These are phyloP conservation scores for Nothoprocta pentlandii DNA, from an alignment of 2,113 vertebrate genomes.

Conservation along the genomic window DNA sequence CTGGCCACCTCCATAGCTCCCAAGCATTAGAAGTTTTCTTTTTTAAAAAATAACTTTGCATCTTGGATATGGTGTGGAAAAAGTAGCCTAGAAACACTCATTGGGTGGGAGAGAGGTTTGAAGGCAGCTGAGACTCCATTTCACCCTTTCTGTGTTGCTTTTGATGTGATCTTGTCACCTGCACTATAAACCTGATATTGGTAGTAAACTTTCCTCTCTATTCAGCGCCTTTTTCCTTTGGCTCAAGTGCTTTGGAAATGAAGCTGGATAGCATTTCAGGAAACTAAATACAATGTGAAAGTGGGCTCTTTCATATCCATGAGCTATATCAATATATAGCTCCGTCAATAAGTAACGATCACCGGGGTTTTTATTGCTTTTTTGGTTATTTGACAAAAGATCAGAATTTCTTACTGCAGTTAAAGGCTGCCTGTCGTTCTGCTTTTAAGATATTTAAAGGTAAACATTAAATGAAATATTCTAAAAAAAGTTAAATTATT, in stretches of 20 bases:
- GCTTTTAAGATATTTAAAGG: not conserved
- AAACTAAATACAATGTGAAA: rapidly evolving
- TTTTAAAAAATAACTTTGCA: not conserved
- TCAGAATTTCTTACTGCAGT: not conserved
- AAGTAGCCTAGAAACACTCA: not conserved
- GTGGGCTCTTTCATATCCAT: rapidly evolving
- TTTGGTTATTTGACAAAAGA: not conserved
- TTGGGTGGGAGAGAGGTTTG: not conserved
- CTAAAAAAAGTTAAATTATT: not conserved
- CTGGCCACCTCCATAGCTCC: not conserved
- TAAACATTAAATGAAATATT: no score
- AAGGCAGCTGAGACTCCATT: not conserved
- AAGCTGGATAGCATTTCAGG: not conserved
- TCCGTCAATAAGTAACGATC: not conserved
- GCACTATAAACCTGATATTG: not conserved
- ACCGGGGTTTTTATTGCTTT: not conserved
- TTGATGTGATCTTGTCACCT: not conserved
- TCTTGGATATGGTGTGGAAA: not conserved
- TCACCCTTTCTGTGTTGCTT: not conserved
- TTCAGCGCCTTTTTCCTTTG: not conserved
- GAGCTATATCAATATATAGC: not conserved
- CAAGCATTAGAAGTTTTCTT: not conserved
- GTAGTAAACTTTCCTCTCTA: not conserved
- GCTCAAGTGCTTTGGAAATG: rapidly evolving
- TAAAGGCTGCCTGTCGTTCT: not conserved